These are phyloP conservation scores for human (Homo sapiens) DNA, from an alignment of 2,113 vertebrate genomes.

Conservation along the genomic window GRCh38 chr15:47107001-47107500, in stretches of 20 bases:
- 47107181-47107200: neutral
- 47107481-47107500: slow-evolving; percentile 51
- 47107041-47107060: neutral
- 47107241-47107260: neutral
- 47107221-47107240: neutral
- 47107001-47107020: neutral
- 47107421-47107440: neutral
- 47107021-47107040: neutral
- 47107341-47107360: neutral
- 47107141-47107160: neutral
- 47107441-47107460: neutral
- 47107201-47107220: neutral
- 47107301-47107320: neutral
- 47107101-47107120: neutral
- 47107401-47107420: slow-evolving; percentile 13
- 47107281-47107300: neutral
- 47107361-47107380: neutral
- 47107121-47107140: neutral
- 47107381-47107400: neutral
- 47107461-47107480: slow-evolving; percentile 1
- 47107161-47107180: neutral
- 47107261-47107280: neutral
- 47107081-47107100: neutral
- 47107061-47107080: neutral
- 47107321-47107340: neutral